These are phyloP conservation scores for Notiomystis cincta DNA, from an alignment of 2,113 vertebrate genomes.

Conservation along the genomic window DNA sequence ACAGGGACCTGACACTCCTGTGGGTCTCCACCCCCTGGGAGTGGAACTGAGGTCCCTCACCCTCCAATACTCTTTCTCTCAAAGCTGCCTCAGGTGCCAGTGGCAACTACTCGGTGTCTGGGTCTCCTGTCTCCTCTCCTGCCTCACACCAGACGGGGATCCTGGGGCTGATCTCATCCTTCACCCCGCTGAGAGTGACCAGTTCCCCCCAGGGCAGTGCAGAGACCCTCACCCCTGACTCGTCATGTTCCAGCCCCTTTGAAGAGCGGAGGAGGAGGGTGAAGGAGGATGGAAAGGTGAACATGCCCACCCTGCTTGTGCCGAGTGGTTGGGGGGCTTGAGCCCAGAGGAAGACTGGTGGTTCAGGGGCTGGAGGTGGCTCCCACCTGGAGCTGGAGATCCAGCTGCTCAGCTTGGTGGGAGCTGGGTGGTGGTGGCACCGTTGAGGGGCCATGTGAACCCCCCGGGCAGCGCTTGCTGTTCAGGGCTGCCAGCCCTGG, in stretches of 20 bases:
- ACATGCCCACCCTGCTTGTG: accelerated
- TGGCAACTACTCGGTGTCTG: background rate
- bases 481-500: background rate
- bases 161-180: background rate
- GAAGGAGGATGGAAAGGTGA: conserved; percentile 63
- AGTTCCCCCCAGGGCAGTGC: background rate
- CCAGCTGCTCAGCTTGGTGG: accelerated
- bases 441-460: background rate
- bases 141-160: background rate
- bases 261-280: conserved; percentile 26
- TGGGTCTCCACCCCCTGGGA: accelerated
- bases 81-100: conserved; percentile 42
- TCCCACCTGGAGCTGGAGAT: background rate
- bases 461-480: accelerated
- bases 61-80: background rate
- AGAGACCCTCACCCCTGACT: background rate
- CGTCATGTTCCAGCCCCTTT: background rate
- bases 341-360: accelerated
- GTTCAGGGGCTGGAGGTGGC: background rate
- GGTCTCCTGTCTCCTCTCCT: background rate
- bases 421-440: accelerated
- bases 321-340: background rate
- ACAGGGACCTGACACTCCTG: background rate
- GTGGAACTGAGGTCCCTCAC: background rate
- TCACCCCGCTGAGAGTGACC: background rate